Conservation (phyloP, 2,113 vertebrate species). For the Arothron firmamentum region DNA sequence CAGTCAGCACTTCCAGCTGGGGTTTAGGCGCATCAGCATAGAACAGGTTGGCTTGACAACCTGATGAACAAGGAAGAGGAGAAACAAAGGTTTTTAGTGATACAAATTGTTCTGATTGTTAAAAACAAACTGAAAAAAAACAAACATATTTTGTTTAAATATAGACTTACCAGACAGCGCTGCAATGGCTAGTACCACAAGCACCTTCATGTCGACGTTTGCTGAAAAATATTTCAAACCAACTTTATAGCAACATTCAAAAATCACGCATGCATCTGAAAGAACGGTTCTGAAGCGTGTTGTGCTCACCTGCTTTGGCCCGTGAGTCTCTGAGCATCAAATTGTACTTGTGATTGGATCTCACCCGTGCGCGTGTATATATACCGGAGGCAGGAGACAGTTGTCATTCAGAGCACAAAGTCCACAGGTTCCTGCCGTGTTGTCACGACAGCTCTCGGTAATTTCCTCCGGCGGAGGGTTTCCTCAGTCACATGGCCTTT, state of each 20-base stretch:
- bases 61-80: constrained; percentile 40
- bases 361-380: constrained; percentile 42
- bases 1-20: constrained; percentile 71
- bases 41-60: constrained; percentile 74
- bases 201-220: constrained; percentile 61
- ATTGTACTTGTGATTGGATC: constrained; percentile 28
- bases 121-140: neutral
- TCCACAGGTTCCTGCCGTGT: constrained; percentile 69
- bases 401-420: constrained; percentile 63
- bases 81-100: no score
- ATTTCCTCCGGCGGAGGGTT: constrained; percentile 8
- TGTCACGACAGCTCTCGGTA: constrained; percentile 49
- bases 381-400: constrained; percentile 52
- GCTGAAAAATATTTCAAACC: constrained; percentile 34
- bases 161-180: constrained; percentile 65
- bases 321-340: constrained; percentile 21
- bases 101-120: no score
- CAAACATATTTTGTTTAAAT: neutral
- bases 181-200: constrained; percentile 54
- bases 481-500: constrained; percentile 20
- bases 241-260: neutral
- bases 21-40: constrained; percentile 74
- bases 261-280: neutral
- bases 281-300: neutral
- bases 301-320: constrained; percentile 53